Conservation (phyloP, 2,113 vertebrate genomes). For the Pedionomus torquatus region DNA sequence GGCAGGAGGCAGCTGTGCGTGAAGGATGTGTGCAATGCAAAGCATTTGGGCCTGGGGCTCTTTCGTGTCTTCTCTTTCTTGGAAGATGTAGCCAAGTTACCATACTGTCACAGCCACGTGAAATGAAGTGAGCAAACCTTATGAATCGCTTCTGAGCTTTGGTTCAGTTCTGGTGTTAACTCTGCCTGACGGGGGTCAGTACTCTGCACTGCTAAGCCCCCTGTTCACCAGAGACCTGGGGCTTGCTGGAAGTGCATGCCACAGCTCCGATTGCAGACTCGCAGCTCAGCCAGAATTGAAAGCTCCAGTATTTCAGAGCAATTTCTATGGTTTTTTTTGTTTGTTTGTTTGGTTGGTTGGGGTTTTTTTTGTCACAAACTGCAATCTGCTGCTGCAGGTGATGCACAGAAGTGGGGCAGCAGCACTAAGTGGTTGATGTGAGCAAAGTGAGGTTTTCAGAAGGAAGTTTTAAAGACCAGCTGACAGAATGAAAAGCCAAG, state of each 20-base stretch:
- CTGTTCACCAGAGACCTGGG: background rate
- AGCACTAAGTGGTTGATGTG: background rate
- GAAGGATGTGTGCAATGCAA: background rate
- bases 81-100: background rate
- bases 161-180: background rate
- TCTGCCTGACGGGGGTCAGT: background rate
- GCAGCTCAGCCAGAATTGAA: background rate
- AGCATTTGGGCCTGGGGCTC: background rate
- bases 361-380: background rate
- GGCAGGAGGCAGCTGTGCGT: rapidly evolving
- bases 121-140: background rate
- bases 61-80: background rate
- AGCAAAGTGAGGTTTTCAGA: background rate
- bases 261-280: background rate
- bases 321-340: background rate
- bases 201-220: background rate
- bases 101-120: background rate
- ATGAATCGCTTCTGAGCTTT: background rate
- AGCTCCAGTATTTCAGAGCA: background rate
- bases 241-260: background rate
- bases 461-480: background rate
- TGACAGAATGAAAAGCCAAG: background rate
- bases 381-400: background rate
- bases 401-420: background rate
- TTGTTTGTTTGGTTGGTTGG: too few relatives aligned